These are phyloP conservation scores for Eupithecia inturbata DNA, from an alignment of 2,888 invertebrate genomes.

Conservation along the genomic window DNA sequence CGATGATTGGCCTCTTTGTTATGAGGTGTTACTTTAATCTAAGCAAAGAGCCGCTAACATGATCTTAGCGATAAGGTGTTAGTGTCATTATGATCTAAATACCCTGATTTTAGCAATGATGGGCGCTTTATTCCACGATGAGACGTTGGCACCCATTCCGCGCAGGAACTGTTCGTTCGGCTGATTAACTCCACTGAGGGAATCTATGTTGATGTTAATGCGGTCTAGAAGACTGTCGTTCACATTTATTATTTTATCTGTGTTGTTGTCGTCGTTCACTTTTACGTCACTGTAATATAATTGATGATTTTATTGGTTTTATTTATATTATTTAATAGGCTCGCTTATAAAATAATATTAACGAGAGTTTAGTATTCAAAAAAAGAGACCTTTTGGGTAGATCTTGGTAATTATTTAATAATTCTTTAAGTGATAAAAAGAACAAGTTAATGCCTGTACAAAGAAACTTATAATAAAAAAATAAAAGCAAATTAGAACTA, in stretches of 20 bases:
- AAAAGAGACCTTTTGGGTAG: not conserved
- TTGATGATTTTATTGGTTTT: not conserved
- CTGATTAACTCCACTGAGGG: slow-evolving; percentile 69
- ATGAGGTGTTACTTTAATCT: not conserved
- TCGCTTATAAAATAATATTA: not conserved
- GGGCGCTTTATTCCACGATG: slow-evolving; percentile 59
- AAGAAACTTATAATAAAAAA: no score
- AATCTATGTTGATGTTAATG: slow-evolving; percentile 89
- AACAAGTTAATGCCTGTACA: no score
- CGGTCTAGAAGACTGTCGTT: slow-evolving; percentile 93
- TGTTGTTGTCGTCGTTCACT: slow-evolving; percentile 63
- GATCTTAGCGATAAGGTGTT: not conserved
- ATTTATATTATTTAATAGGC: not conserved
- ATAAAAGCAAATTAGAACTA: no score
- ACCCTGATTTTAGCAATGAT: slow-evolving; percentile 70
- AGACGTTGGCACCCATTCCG: slow-evolving; percentile 20
- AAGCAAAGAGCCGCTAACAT: not conserved
- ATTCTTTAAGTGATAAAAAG: no score
- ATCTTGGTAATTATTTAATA: not conserved
- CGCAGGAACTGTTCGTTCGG: slow-evolving; percentile 44
- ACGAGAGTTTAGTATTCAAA: not conserved
- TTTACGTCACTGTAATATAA: slow-evolving; percentile 19
- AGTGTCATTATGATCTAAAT: slow-evolving; percentile 64
- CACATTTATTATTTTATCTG: slow-evolving; percentile 90
- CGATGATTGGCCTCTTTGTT: not conserved